Conservation (phyloP, 2,797 vertebrate genomes). For the Galaxias olidus region DNA sequence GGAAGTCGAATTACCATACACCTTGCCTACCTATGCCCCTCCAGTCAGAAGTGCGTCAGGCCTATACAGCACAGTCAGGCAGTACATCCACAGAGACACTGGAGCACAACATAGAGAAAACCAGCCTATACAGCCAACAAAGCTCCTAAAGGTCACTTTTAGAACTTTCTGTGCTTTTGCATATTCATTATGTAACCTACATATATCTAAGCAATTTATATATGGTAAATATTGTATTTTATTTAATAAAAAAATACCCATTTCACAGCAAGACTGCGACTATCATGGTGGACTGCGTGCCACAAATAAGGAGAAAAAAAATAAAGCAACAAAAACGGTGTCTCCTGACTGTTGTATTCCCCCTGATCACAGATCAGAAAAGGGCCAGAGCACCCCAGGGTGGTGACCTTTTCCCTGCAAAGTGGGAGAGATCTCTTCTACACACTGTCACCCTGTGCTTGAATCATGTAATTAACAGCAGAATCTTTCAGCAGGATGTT, state of each 20-base stretch:
- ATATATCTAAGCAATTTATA: constrained; percentile 31
- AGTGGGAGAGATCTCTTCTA: constrained; percentile 48
- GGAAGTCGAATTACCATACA: too few relatives aligned
- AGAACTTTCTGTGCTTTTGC: constrained; percentile 56
- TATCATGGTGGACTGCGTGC: too few relatives aligned
- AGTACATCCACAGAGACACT: constrained; percentile 60
- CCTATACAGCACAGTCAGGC: constrained; percentile 71
- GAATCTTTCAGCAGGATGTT: constrained; percentile 54
- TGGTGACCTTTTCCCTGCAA: constrained; percentile 52
- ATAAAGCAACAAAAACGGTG: too few relatives aligned
- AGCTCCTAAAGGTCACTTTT: constrained; percentile 68
- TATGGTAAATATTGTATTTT: too few relatives aligned
- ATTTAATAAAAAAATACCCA: too few relatives aligned
- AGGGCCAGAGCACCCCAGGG: constrained; percentile 52
- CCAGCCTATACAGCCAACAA: constrained; percentile 51
- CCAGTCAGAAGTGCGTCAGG: constrained; percentile 51
- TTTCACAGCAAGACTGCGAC: too few relatives aligned
- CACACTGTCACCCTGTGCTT: constrained; percentile 29
- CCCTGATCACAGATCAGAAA: constrained; percentile 51
- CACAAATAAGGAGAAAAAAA: too few relatives aligned
- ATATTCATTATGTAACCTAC: constrained; percentile 51
- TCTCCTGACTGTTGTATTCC: constrained; percentile 37
- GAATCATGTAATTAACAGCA: constrained; percentile 66
- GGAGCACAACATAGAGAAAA: constrained; percentile 69
- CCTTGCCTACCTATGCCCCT: too few relatives aligned